These are phyloP conservation scores for Lutraria rhynchaena DNA, from an alignment of 1,140 invertebrate species.

Conservation along the genomic window DNA sequence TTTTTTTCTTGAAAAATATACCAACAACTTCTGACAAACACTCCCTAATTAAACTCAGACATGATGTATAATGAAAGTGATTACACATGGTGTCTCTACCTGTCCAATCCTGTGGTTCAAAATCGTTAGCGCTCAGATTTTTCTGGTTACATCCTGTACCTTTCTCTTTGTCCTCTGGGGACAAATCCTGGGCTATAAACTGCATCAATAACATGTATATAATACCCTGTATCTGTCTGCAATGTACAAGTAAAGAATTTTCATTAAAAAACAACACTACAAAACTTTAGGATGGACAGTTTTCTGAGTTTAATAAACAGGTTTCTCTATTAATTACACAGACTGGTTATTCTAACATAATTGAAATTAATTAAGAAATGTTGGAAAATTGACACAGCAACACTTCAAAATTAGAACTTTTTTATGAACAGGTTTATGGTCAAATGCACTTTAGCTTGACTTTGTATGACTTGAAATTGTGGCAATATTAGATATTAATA, in stretches of 20 bases:
- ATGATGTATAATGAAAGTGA: too few species aligned
- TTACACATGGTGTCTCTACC: slow-evolving; percentile 2
- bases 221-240: slow-evolving; percentile 80
- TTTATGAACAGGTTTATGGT: too few species aligned
- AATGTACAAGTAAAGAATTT: too few species aligned
- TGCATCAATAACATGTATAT: slow-evolving; percentile 76
- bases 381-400: too few species aligned
- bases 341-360: too few species aligned
- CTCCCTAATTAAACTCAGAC: neutral
- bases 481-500: neutral
- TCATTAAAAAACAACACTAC: too few species aligned
- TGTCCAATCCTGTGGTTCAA: slow-evolving; percentile 57
- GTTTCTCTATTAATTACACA: too few species aligned
- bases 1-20: neutral
- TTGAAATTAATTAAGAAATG: too few species aligned
- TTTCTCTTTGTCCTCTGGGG: slow-evolving; percentile 49
- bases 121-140: slow-evolving; percentile 39
- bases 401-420: too few species aligned
- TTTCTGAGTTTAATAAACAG: too few species aligned
- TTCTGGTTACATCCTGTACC: slow-evolving; percentile 34
- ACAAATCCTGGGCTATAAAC: slow-evolving; percentile 70
- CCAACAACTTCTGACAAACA: neutral
- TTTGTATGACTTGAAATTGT: neutral
- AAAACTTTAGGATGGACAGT: too few species aligned
- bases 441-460: too few species aligned